phyloP scores from a whole-genome alignment of 2,888 invertebrate genomes.

The Lasioglossum oenotherae region DNA sequence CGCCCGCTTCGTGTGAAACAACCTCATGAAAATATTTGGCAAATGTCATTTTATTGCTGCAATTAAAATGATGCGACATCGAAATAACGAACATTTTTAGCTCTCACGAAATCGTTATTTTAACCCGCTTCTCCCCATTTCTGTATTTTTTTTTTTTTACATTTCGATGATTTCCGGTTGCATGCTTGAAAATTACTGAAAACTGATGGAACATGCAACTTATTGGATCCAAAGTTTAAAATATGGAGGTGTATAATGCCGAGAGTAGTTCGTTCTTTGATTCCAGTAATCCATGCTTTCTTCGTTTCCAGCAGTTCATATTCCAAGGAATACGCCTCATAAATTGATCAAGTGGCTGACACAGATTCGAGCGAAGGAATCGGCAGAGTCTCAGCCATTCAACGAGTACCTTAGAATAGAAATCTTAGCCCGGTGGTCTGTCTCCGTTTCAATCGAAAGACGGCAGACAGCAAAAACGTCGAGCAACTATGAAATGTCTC shows the following conservation, averaged over 20 bases:
- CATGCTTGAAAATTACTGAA: background rate
- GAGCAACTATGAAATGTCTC: background rate
- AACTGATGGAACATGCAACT: background rate
- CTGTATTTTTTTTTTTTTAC: background rate
- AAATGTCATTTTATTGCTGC: background rate
- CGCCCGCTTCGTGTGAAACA: background rate
- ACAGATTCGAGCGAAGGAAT: slow-evolving; percentile 9
- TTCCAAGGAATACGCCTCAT: background rate
- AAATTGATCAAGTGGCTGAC: background rate
- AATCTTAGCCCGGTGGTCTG: background rate
- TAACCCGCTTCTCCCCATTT: background rate
- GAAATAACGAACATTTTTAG: slow-evolving; percentile 1
- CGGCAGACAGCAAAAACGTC: background rate
- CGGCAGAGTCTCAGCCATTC: background rate
- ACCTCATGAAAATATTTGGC: background rate
- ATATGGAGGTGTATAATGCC: no score
- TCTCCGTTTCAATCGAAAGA: background rate
- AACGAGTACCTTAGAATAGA: background rate
- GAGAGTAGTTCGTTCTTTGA: background rate
- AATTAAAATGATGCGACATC: background rate
- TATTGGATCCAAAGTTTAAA: background rate
- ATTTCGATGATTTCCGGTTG: background rate
- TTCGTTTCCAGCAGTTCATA: background rate
- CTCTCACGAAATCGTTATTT: background rate
- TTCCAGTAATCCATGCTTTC: background rate